phyloP scores from a whole-genome alignment of 37 sponge, comb jelly and placozoan genomes.

The Chondrilla cf. caribensis region DNA sequence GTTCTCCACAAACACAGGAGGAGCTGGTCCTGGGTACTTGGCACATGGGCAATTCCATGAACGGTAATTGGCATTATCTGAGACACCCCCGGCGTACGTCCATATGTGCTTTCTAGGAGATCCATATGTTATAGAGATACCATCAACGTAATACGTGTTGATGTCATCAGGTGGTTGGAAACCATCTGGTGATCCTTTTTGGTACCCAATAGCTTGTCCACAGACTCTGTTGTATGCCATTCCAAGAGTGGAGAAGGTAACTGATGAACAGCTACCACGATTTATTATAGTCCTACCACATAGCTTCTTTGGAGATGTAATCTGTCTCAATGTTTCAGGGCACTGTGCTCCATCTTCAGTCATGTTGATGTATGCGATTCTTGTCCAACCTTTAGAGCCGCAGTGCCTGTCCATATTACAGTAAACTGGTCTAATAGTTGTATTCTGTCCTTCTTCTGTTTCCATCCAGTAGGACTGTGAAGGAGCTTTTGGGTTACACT shows the following conservation, averaged over 20 bases:
- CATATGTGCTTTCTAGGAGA: slow-evolving; percentile 14
- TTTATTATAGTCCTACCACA: background rate
- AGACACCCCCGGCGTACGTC: slow-evolving; percentile 13
- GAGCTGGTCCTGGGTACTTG: slow-evolving; percentile 21
- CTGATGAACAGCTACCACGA: background rate
- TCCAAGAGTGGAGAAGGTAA: background rate
- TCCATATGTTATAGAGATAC: slow-evolving; percentile 21
- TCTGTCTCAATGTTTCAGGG: background rate
- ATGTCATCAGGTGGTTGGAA: background rate
- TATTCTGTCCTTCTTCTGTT: background rate
- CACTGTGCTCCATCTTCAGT: slow-evolving; percentile 16
- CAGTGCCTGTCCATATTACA: slow-evolving; percentile 16
- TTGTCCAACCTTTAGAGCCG: slow-evolving; percentile 25
- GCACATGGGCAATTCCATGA: slow-evolving; percentile 10
- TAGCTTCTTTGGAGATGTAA: background rate
- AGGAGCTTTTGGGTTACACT: background rate
- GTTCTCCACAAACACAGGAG: slow-evolving; percentile 12
- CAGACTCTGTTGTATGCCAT: background rate
- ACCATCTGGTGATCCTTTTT: background rate
- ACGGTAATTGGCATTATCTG: background rate
- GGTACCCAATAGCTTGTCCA: background rate
- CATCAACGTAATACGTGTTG: slow-evolving; percentile 17
- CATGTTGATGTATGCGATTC: slow-evolving; percentile 35
- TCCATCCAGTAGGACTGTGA: background rate
- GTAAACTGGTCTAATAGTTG: background rate